Evolutionary conservation across 2,797 vertebrate genomes (phyloP).

Genomic region (Thaleichthys pacificus): DNA sequence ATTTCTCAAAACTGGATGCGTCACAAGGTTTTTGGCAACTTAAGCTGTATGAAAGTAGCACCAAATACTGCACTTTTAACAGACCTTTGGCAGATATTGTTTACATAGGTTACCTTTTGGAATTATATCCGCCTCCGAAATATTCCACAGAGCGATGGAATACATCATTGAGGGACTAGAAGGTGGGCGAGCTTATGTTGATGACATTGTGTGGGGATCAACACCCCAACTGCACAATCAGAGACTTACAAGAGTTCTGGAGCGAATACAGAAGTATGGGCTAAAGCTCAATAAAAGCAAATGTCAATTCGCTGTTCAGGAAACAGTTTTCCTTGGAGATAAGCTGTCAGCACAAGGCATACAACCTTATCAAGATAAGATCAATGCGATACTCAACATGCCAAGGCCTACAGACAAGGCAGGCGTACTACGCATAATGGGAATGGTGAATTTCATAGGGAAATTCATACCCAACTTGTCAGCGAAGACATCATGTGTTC

Average conservation of each 20-base stretch:
- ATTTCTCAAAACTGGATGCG: slow-evolving; percentile 10
- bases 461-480: slow-evolving; percentile 38
- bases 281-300: slow-evolving; percentile 18
- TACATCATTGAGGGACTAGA: not conserved
- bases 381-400: slow-evolving; percentile 27
- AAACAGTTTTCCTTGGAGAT: slow-evolving; percentile 32
- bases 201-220: not conserved
- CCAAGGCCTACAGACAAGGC: slow-evolving; percentile 20
- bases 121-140: not conserved
- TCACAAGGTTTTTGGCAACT: slow-evolving; percentile 25
- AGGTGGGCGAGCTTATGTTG: not conserved
- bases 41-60: slow-evolving; percentile 17
- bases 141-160: slow-evolving; percentile 15
- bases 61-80: slow-evolving; percentile 32
- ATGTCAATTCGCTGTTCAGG: slow-evolving; percentile 21
- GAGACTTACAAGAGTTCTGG: slow-evolving; percentile 18
- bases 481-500: slow-evolving; percentile 19
- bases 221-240: slow-evolving; percentile 18
- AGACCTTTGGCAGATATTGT: slow-evolving; percentile 17
- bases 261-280: slow-evolving; percentile 9
- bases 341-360: slow-evolving; percentile 19
- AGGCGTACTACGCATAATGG: slow-evolving; percentile 20
- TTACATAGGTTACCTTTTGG: slow-evolving; percentile 2
- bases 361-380: slow-evolving; percentile 25
- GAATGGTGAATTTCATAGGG: slow-evolving; percentile 34